Evolutionary conservation across 2,797 vertebrate genomes (phyloP), one percentile per base, ranked within the genome.

Genomic region (Merluccius polli): DNA sequence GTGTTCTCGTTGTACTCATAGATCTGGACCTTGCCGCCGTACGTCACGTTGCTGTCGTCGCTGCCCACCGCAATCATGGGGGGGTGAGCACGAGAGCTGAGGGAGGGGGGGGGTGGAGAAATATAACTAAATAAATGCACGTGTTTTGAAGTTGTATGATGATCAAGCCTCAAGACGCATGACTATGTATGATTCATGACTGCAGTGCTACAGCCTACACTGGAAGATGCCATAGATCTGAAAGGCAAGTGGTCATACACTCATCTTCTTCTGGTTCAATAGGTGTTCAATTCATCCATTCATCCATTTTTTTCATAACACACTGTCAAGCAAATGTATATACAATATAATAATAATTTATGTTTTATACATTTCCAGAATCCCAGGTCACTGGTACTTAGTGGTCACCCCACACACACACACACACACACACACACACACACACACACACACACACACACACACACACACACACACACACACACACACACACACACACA

Each of bases 1-100:
- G 96, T 99, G 80, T 98, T 99, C 92, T 99, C 97, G 0, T 97
- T 99, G 84, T 99, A 99, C 87, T 99, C 98, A 5, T 97, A 99
- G 86, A 99, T 96, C 87, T 99, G 97, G 78, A 99, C 98, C 87
- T 99, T 99, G 78, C 98, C 97, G 77, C 96, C 93, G 67, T 96
- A 95, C 0, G 95, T 94, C 52, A 95, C 94, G n/a, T 95, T 98
- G 83, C 88, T 94, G 90, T 99, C 97, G 67, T 99, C 97, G 74
- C 98, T 99, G 78, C 97, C 98, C 29, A 99, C 98, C 31, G 97
- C 97, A n/a, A 99, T 96, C 95, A 97, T 99, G 0, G 97, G 96
- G 18, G 96, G 93, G 88, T 99, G 97, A 36, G 97, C 95, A 63
- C 97, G 95, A 73, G 96, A 99, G 86, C 97, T 99, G 77, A 13